These are phyloP conservation scores for Chrysocyon brachyurus DNA, from an alignment of 2,797 vertebrate species.

Conservation along the genomic window DNA sequence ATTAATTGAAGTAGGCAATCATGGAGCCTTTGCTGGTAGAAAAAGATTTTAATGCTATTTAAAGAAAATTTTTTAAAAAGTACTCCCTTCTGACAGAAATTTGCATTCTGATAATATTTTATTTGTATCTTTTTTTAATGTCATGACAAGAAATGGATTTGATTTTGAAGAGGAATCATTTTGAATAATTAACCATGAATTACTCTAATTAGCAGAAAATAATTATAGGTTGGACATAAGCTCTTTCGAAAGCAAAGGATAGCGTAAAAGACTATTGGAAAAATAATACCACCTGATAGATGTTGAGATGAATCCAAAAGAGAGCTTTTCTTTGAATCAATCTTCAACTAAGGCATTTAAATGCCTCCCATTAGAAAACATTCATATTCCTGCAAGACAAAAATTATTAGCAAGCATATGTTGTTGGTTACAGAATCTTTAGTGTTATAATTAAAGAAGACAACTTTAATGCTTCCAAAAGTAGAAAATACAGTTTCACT, in stretches of 20 bases:
- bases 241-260: slow-evolving; percentile 84
- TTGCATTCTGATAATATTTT: slow-evolving; percentile 88
- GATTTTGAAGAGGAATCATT: slow-evolving; percentile 88
- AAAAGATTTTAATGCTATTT: slow-evolving; percentile 82
- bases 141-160: slow-evolving; percentile 87
- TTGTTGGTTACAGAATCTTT: slow-evolving; percentile 83
- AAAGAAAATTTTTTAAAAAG: slow-evolving; percentile 76
- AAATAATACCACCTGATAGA: slow-evolving; percentile 87
- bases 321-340: slow-evolving; percentile 83
- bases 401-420: slow-evolving; percentile 85
- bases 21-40: slow-evolving; percentile 52
- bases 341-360: slow-evolving; percentile 85
- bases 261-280: slow-evolving; percentile 86
- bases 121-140: slow-evolving; percentile 90
- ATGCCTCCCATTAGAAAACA: slow-evolving; percentile 85
- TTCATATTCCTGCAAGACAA: slow-evolving; percentile 86
- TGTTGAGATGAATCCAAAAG: slow-evolving; percentile 86
- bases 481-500: slow-evolving; percentile 75
- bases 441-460: slow-evolving; percentile 85
- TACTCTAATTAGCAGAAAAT: slow-evolving; percentile 93
- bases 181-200: slow-evolving; percentile 94
- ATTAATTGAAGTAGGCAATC: slow-evolving; percentile 69
- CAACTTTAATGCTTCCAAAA: slow-evolving; percentile 78
- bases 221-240: slow-evolving; percentile 93
- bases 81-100: slow-evolving; percentile 80